Percentiles rank a stretch among this genome's conserved stretches.
phyloP scores from a whole-genome alignment of 2,888 invertebrate species.

The Brenthis daphne region DNA sequence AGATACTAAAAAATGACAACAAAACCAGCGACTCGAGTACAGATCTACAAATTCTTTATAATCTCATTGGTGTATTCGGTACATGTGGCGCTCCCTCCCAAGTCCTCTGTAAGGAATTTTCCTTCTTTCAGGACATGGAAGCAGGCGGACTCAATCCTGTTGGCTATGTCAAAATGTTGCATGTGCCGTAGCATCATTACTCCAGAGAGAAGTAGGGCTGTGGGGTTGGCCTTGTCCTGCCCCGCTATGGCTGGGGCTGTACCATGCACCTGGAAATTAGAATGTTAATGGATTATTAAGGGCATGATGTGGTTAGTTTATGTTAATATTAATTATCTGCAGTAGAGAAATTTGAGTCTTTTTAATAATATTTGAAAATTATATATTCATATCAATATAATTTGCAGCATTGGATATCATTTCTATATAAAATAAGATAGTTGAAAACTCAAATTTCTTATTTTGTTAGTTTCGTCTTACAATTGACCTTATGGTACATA shows the following conservation, averaged over 20 bases:
- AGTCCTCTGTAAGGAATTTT: slow-evolving; percentile 93
- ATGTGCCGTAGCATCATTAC: slow-evolving; percentile 99
- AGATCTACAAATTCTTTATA: slow-evolving; percentile 57
- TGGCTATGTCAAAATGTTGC: slow-evolving; percentile 87
- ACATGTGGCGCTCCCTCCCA: slow-evolving; percentile 96
- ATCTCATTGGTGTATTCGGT: slow-evolving; percentile 97
- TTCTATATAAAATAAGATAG: background rate
- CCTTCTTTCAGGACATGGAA: slow-evolving; percentile 93
- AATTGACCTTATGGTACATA: too few species aligned
- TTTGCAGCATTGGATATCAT: too few species aligned
- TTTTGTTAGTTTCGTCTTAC: slow-evolving; percentile 1
- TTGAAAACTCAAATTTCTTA: slow-evolving; percentile 2
- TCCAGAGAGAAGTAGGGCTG: slow-evolving; percentile 96
- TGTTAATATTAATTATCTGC: background rate
- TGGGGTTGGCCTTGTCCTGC: slow-evolving; percentile 98
- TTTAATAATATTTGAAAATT: background rate
- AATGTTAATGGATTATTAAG: slow-evolving; percentile 28
- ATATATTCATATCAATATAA: too few species aligned
- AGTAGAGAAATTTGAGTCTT: slow-evolving; percentile 10
- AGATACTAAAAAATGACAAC: background rate
- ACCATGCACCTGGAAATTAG: slow-evolving; percentile 90
- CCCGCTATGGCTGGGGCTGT: slow-evolving; percentile 99
- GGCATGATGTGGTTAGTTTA: background rate
- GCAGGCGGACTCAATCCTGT: slow-evolving; percentile 91
- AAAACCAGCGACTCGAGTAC: slow-evolving; percentile 35